Evolutionary conservation across 2,113 vertebrate genomes (phyloP).

Genomic region (rabbit (Oryctolagus cuniculus)): DNA sequence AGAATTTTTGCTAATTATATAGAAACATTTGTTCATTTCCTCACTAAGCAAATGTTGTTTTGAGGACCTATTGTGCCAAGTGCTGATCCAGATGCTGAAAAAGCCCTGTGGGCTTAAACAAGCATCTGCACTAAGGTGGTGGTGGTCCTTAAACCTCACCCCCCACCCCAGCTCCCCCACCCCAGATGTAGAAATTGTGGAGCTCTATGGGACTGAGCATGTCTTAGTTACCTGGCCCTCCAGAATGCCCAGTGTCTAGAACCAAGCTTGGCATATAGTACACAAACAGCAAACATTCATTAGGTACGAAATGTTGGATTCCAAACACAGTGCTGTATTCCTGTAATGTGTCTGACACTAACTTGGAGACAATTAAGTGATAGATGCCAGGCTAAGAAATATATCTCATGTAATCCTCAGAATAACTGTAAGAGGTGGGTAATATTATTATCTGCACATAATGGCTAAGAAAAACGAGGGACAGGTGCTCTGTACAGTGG

Average conservation of each 20-base stretch:
- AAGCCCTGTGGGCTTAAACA: neutral
- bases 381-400: neutral
- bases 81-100: neutral
- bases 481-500: too few species aligned
- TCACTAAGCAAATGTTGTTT: neutral
- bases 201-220: neutral
- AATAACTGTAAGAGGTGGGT: neutral
- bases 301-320: neutral
- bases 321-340: neutral
- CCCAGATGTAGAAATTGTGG: neutral
- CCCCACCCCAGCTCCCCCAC: rapidly evolving
- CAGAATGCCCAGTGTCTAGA: neutral
- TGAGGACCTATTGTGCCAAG: neutral
- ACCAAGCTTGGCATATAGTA: neutral
- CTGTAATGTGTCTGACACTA: neutral
- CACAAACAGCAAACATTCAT: neutral
- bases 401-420: neutral
- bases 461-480: too few species aligned
- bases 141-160: neutral
- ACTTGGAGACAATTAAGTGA: neutral
- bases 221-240: neutral
- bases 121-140: neutral
- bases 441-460: neutral
- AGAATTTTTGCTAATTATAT: slow-evolving; percentile 4
- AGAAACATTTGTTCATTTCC: slow-evolving; percentile 11